phyloP scores from a whole-genome alignment of 2,888 invertebrate genomes.

The Ischnus inquisitorius region DNA sequence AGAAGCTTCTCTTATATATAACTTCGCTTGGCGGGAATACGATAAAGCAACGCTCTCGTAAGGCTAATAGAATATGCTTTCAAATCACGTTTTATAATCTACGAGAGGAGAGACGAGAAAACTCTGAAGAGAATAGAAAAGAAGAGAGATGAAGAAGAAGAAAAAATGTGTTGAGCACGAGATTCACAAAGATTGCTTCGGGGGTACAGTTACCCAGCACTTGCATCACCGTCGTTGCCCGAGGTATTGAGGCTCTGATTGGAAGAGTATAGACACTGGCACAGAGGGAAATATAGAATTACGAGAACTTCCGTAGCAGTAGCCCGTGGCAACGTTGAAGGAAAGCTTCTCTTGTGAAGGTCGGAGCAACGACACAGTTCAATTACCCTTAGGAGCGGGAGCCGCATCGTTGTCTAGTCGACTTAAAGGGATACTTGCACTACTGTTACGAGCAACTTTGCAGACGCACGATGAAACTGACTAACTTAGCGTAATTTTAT shows the following conservation, averaged over 20 bases:
- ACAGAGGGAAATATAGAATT: background rate
- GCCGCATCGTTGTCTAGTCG: background rate
- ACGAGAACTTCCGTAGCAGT: background rate
- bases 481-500: background rate
- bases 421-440: conserved; percentile 2
- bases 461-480: background rate
- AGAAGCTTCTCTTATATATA: conserved; percentile 31
- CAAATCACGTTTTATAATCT: conserved; percentile 64
- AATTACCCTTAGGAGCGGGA: background rate
- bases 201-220: conserved; percentile 31
- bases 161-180: conserved; percentile 33
- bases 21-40: conserved; percentile 38
- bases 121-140: conserved; percentile 21
- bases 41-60: conserved; percentile 55
- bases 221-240: conserved; percentile 4
- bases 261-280: conserved; percentile 25
- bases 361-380: background rate
- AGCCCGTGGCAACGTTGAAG: background rate
- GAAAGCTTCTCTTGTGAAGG: background rate
- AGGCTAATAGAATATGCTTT: conserved; percentile 60
- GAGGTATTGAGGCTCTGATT: conserved; percentile 26
- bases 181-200: conserved; percentile 44
- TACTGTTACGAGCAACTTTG: background rate
- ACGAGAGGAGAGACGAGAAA: conserved; percentile 42
- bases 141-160: conserved; percentile 26